phyloP scores from a whole-genome alignment of 2,113 vertebrate species.

The Colistium nudipinnis region DNA sequence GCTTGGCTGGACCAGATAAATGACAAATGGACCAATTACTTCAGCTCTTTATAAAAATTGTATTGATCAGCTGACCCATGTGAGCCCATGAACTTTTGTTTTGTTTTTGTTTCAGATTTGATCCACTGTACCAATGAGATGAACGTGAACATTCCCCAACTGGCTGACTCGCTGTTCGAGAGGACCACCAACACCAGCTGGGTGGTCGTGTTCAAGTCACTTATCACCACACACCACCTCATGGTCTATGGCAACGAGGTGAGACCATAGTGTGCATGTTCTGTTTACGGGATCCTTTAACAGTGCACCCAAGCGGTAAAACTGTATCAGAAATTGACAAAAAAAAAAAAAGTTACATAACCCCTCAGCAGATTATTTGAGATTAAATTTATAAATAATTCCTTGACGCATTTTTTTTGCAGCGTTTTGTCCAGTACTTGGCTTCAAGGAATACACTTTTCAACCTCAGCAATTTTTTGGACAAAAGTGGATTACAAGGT shows the following conservation, averaged over 20 bases:
- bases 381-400: background rate
- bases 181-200: slow-evolving; percentile 97
- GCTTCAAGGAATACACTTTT: slow-evolving; percentile 99
- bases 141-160: slow-evolving; percentile 98
- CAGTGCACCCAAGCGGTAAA: too few species aligned
- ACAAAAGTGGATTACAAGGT: slow-evolving; percentile 99
- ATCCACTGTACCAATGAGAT: slow-evolving; percentile 99
- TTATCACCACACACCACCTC: slow-evolving; percentile 97
- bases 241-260: slow-evolving; percentile 99
- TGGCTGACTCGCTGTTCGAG: slow-evolving; percentile 97
- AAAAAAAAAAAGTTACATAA: background rate
- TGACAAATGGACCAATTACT: too few species aligned
- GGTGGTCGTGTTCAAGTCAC: slow-evolving; percentile 98
- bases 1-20: too few species aligned
- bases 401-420: slow-evolving; percentile 36
- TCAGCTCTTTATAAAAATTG: too few species aligned
- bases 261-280: slow-evolving; percentile 32
- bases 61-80: background rate
- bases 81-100: background rate
- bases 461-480: slow-evolving; percentile 99
- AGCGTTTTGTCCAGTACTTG: slow-evolving; percentile 99
- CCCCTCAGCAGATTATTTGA: background rate
- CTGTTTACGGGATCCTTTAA: background rate
- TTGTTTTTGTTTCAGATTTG: slow-evolving; percentile 83
- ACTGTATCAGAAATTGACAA: too few species aligned